Percentiles rank a stretch among this genome's conserved stretches.
These are phyloP conservation scores for Ricordea florida DNA, from an alignment of 92 coral and sea anemone genomes.

Conservation along the genomic window DNA sequence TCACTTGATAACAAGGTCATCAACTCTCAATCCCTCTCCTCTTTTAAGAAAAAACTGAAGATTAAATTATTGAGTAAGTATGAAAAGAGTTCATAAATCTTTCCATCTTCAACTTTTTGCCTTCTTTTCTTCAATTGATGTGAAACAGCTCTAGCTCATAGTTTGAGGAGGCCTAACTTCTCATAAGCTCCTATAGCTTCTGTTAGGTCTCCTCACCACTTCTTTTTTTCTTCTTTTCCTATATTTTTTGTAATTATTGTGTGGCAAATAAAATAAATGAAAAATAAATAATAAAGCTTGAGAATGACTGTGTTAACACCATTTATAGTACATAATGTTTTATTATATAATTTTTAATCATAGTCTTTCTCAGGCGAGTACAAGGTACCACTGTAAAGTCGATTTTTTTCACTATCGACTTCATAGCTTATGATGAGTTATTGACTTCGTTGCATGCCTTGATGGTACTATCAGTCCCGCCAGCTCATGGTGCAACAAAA, in stretches of 20 bases:
- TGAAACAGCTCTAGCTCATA: not conserved
- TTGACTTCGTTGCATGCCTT: too few species aligned
- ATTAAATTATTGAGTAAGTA: not conserved
- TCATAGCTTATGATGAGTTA: too few species aligned
- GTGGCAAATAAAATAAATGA: not conserved
- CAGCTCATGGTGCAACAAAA: too few species aligned
- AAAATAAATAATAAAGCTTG: too few species aligned
- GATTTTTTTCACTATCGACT: too few species aligned
- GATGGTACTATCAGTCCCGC: too few species aligned
- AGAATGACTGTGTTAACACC: too few species aligned
- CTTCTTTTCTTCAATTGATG: constrained; percentile 1
- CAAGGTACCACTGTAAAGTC: too few species aligned
- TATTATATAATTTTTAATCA: too few species aligned
- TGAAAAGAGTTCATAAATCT: not conserved
- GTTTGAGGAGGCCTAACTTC: too few species aligned
- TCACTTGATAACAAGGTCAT: constrained; percentile 1
- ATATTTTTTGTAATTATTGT: not conserved
- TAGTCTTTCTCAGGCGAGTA: too few species aligned
- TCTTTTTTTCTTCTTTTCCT: not conserved
- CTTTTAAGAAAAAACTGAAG: not conserved
- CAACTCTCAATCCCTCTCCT: constrained; percentile 2
- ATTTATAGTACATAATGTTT: too few species aligned
- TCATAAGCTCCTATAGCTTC: not conserved
- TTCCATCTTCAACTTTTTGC: not conserved
- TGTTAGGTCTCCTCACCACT: constrained; percentile 1